These are phyloP conservation scores for Helicoverpa assulta DNA, from an alignment of 2,888 invertebrate species.

Conservation along the genomic window DNA sequence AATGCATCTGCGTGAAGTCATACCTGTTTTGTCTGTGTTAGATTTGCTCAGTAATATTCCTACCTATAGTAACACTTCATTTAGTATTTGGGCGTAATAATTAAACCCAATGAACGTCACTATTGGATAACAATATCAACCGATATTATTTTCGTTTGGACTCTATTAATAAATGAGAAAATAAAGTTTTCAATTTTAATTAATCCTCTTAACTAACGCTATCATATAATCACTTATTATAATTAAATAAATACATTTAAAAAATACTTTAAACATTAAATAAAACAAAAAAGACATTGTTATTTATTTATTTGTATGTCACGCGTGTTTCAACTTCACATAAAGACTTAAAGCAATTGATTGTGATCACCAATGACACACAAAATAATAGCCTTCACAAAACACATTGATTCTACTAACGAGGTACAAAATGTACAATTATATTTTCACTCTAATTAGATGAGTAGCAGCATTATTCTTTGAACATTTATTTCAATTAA, in stretches of 20 bases:
- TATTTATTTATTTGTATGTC: constrained; percentile 5
- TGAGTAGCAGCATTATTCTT: constrained; percentile 24
- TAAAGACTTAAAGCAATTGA: constrained; percentile 26
- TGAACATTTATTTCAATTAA: not conserved
- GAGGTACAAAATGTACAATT: constrained; percentile 43
- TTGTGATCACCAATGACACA: constrained; percentile 34
- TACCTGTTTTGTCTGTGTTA: not conserved
- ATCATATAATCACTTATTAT: too few relatives aligned
- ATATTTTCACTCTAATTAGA: constrained; percentile 40
- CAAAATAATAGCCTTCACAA: constrained; percentile 32
- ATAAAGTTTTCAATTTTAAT: too few relatives aligned
- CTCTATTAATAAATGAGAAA: too few relatives aligned
- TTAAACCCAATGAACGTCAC: too few relatives aligned
- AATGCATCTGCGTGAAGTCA: not conserved
- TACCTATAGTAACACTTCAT: too few relatives aligned
- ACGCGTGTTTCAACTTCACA: constrained; percentile 26
- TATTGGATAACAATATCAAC: too few relatives aligned
- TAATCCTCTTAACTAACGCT: too few relatives aligned
- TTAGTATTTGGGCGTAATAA: too few relatives aligned
- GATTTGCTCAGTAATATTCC: too few relatives aligned
- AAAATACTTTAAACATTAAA: not conserved
- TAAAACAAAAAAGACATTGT: constrained; percentile 16
- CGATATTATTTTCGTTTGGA: too few relatives aligned
- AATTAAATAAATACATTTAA: too few relatives aligned
- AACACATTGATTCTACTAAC: constrained; percentile 46